These are phyloP conservation scores for Ametastegia equiseti DNA, from an alignment of 2,888 invertebrate species.

Conservation along the genomic window DNA sequence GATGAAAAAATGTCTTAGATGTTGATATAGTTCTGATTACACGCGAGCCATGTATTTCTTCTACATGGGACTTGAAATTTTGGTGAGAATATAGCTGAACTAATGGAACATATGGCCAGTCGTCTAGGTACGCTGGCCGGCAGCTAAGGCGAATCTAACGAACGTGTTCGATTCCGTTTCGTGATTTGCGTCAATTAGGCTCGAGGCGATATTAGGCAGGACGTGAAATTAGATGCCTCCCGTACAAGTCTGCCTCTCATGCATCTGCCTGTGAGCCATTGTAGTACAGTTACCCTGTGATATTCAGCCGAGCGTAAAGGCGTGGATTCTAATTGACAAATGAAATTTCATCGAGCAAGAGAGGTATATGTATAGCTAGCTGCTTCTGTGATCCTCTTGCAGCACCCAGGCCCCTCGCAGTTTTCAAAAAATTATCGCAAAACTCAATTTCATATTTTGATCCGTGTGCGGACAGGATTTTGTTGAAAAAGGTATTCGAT, in stretches of 20 bases:
- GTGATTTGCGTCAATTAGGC: slow-evolving; percentile 43
- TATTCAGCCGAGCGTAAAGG: slow-evolving; percentile 74
- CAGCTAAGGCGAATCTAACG: slow-evolving; percentile 26
- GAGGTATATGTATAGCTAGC: not conserved
- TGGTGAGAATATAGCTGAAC: not conserved
- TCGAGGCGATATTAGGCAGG: slow-evolving; percentile 38
- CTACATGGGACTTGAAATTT: not conserved
- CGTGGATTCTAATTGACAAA: slow-evolving; percentile 74
- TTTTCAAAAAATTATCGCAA: not conserved
- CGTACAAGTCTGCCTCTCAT: slow-evolving; percentile 31
- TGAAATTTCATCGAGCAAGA: slow-evolving; percentile 68
- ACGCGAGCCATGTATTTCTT: too few relatives aligned
- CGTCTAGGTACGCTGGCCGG: not conserved
- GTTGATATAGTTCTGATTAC: too few relatives aligned
- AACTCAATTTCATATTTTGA: not conserved
- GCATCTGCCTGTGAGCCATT: slow-evolving; percentile 41
- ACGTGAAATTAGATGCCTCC: slow-evolving; percentile 41
- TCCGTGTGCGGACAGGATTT: not conserved
- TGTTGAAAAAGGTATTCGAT: not conserved
- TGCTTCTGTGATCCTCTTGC: not conserved
- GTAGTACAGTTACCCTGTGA: slow-evolving; percentile 30
- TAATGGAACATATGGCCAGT: not conserved
- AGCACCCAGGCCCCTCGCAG: not conserved
- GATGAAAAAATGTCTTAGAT: too few relatives aligned
- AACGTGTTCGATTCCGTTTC: slow-evolving; percentile 35